Conservation (phyloP, 2,888 invertebrate species). For the Stenchaetothrips biformis region DNA sequence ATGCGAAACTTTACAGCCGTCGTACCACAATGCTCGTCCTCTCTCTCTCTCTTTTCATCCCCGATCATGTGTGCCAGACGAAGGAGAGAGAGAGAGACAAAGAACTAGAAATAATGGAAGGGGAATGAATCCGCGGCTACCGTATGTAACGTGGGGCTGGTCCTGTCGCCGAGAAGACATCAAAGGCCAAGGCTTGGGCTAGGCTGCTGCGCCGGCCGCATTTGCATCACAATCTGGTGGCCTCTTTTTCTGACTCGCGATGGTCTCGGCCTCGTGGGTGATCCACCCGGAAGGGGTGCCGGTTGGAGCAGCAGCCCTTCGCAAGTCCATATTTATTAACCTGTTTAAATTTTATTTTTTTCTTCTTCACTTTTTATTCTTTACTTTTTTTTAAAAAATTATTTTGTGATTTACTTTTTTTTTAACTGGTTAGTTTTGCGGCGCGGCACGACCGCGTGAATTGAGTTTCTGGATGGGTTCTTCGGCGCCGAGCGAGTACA, state of each 20-base stretch:
- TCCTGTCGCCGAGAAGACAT: background rate
- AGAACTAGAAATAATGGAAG: background rate
- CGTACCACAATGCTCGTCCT: background rate
- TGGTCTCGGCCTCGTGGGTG: no score
- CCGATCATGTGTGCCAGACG: background rate
- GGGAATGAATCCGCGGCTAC: background rate
- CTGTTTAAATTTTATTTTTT: no score
- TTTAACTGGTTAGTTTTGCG: no score
- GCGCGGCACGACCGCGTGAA: no score
- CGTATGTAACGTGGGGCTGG: background rate
- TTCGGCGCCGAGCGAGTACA: no score
- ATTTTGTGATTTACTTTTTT: background rate
- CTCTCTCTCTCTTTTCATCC: background rate
- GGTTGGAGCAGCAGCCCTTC: no score
- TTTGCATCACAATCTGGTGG: background rate
- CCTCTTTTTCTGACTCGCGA: background rate
- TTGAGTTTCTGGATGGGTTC: no score
- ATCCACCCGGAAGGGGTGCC: no score
- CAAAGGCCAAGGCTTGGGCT: background rate
- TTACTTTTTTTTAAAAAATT: background rate
- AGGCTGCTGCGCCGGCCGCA: background rate
- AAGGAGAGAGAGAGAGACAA: background rate
- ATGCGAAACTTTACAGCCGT: conserved; percentile 3
- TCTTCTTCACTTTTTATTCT: no score
- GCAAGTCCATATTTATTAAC: no score